These are phyloP conservation scores for Dromius quadrimaculatus DNA, from an alignment of 2,888 invertebrate species.

Conservation along the genomic window DNA sequence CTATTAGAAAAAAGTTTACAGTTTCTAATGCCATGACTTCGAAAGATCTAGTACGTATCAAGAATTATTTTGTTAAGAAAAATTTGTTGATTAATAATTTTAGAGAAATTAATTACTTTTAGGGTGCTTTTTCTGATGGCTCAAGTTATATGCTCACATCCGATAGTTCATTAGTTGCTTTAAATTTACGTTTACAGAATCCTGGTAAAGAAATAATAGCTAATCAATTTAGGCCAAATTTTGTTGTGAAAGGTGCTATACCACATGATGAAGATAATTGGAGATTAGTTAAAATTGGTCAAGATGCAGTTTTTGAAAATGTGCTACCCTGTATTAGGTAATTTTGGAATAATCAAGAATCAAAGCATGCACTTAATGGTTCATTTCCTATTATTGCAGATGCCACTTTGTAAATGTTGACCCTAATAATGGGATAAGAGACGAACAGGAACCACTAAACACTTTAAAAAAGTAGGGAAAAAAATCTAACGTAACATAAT, in stretches of 20 bases:
- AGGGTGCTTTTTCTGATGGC: constrained; percentile 78
- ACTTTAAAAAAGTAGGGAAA: constrained; percentile 27
- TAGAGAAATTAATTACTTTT: constrained; percentile 44
- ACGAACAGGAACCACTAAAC: constrained; percentile 9
- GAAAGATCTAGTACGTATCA: constrained; percentile 18
- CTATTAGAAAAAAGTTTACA: constrained; percentile 30
- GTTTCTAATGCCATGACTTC: constrained; percentile 1
- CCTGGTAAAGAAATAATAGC: constrained; percentile 66
- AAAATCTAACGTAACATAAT: background rate
- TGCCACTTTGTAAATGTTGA: constrained; percentile 34
- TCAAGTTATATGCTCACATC: constrained; percentile 78
- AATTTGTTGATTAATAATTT: background rate
- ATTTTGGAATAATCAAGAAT: constrained; percentile 2
- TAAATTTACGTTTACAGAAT: constrained; percentile 71
- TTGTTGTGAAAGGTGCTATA: constrained; percentile 72
- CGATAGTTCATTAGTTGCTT: constrained; percentile 74
- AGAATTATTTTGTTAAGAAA: background rate
- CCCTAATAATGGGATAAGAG: constrained; percentile 4
- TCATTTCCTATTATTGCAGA: background rate
- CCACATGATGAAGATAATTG: constrained; percentile 78
- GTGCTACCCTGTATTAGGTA: constrained; percentile 76
- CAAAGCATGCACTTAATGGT: background rate
- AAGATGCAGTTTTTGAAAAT: constrained; percentile 72
- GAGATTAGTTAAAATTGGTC: constrained; percentile 78
- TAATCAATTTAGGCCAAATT: constrained; percentile 77